phyloP scores from a whole-genome alignment of 2,113 vertebrate species.

The Psittacula cyanocephala region DNA sequence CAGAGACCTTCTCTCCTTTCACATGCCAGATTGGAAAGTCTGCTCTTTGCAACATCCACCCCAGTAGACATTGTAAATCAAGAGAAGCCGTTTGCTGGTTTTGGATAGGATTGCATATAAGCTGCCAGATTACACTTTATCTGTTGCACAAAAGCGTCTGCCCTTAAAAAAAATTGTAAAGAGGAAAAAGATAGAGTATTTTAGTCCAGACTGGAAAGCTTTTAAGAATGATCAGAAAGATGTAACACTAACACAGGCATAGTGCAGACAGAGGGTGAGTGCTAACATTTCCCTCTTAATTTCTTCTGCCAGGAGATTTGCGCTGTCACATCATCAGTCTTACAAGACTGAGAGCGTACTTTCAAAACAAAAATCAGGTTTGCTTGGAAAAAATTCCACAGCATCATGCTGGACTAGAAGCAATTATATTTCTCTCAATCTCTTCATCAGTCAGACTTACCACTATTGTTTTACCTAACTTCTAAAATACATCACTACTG shows the following conservation, averaged over 20 bases:
- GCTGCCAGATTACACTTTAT: neutral
- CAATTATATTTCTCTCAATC: neutral
- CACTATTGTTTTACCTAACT: neutral
- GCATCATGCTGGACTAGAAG: neutral
- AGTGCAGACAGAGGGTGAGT: neutral
- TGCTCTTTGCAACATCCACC: neutral
- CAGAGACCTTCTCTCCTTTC: neutral
- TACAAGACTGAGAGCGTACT: neutral
- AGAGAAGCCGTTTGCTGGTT: neutral
- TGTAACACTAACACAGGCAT: neutral
- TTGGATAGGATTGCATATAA: neutral
- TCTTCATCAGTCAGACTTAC: neutral
- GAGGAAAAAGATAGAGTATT: neutral
- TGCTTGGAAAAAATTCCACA: neutral
- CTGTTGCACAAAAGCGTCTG: neutral
- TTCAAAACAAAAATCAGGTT: neutral
- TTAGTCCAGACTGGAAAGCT: neutral
- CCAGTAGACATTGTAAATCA: accelerated
- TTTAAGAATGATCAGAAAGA: neutral
- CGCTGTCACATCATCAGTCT: neutral
- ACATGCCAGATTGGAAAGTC: neutral
- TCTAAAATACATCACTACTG: neutral
- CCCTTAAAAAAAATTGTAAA: neutral
- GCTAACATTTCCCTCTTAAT: neutral
- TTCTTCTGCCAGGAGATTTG: neutral